A percentile compares a stretch with the other conserved stretches of the same genome.
phyloP scores from a whole-genome alignment of 1,140 invertebrate genomes.

The Globodera rostochiensis region DNA sequence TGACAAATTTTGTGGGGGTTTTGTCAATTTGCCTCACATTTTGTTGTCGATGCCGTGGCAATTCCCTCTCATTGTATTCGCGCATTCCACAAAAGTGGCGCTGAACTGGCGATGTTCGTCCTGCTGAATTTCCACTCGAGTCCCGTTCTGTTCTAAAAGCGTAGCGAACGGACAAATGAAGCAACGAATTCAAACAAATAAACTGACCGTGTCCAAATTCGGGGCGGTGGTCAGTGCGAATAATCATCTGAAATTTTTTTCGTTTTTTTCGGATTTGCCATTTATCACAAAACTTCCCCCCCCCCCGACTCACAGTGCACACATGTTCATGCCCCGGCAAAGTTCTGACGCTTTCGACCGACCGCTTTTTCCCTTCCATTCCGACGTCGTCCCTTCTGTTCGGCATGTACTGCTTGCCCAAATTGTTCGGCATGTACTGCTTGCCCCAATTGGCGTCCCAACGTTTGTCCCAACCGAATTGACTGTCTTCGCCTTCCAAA shows the following conservation, averaged over 20 bases:
- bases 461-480: not conserved
- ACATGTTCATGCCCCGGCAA: conserved; percentile 18
- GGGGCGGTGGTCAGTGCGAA: conserved; percentile 14
- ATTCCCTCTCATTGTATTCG: conserved; percentile 17
- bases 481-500: not conserved
- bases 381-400: not conserved
- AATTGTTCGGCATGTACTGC: not conserved
- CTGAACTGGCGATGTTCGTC: conserved; percentile 39
- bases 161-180: not conserved
- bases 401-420: too few species aligned
- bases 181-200: not conserved
- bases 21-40: conserved; percentile 17
- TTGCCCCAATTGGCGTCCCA: not conserved
- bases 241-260: not conserved
- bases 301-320: not conserved
- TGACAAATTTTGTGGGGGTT: not conserved
- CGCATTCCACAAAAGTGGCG: conserved; percentile 45
- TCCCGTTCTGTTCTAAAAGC: conserved; percentile 42
- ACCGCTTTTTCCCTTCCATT: not conserved
- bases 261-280: too few species aligned
- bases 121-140: conserved; percentile 44
- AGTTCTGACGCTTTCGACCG: not conserved
- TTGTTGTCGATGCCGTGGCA: conserved; percentile 45
- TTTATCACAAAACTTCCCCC: not conserved
- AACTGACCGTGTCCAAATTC: conserved; percentile 8